Percentiles rank a stretch among this genome's conserved stretches.
Conservation (phyloP, 2,113 vertebrate species). For the Stigmatopora nigra region DNA sequence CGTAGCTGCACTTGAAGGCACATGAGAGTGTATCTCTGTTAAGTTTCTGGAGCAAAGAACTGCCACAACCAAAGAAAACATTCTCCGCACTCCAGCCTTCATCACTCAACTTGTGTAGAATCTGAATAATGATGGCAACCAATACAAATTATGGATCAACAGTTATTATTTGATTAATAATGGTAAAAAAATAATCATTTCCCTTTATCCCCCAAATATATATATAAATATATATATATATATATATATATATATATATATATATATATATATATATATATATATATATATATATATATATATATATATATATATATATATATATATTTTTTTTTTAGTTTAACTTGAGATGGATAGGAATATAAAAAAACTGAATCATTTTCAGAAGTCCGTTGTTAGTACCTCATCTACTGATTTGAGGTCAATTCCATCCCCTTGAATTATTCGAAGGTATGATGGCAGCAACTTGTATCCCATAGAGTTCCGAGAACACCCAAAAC, state of each 20-base stretch:
- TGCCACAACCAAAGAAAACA: constrained; percentile 68
- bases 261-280: too few relatives aligned
- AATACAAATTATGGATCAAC: too few relatives aligned
- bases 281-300: too few relatives aligned
- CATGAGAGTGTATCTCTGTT: constrained; percentile 72
- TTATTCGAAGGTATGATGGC: constrained; percentile 67
- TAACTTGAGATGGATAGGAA: too few relatives aligned
- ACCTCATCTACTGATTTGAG: constrained; percentile 66
- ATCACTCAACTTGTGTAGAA: constrained; percentile 64
- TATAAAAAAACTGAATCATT: too few relatives aligned
- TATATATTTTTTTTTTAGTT: too few relatives aligned
- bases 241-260: too few relatives aligned
- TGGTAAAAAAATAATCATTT: too few relatives aligned
- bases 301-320: too few relatives aligned
- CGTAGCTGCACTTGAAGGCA: constrained; percentile 74
- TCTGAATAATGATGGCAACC: constrained; percentile 36
- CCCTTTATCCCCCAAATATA: too few relatives aligned
- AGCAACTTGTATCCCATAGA: constrained; percentile 66
- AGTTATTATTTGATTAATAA: too few relatives aligned
- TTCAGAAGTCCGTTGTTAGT: neutral
- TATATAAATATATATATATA: too few relatives aligned
- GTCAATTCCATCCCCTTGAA: constrained; percentile 73
- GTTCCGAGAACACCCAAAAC: constrained; percentile 66
- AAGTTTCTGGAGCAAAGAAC: constrained; percentile 70
- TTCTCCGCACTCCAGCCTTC: constrained; percentile 73